These are phyloP conservation scores for Embiotoca jacksoni DNA, from an alignment of 2,113 vertebrate species.

Conservation along the genomic window DNA sequence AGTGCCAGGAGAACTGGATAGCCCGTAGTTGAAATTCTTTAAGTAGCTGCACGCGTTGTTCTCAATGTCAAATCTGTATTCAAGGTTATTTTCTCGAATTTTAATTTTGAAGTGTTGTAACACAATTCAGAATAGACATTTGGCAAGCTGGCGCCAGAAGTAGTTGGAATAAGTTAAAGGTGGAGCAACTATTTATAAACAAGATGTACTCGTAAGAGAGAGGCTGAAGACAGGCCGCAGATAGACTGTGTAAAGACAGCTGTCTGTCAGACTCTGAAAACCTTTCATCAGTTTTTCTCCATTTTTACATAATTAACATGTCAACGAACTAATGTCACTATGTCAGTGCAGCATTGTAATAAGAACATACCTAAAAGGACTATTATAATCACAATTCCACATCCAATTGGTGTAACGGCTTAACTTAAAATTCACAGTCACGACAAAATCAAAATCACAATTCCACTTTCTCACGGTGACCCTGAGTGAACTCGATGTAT, in stretches of 20 bases:
- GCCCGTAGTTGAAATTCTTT: constrained; percentile 4
- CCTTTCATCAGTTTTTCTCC: background rate
- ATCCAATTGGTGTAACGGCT: too few species aligned
- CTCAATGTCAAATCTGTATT: constrained; percentile 3
- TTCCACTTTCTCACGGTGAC: too few species aligned
- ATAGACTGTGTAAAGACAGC: background rate
- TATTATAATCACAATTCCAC: too few species aligned
- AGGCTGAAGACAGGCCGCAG: too few species aligned
- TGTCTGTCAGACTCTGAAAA: background rate
- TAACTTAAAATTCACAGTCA: too few species aligned
- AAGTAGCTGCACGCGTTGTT: background rate
- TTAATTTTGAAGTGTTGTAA: constrained; percentile 22
- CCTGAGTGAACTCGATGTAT: too few species aligned
- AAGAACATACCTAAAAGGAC: too few species aligned
- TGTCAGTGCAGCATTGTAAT: too few species aligned
- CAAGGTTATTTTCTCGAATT: constrained; percentile 46
- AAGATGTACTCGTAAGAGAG: background rate
- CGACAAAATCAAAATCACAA: too few species aligned
- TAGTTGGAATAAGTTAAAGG: constrained; percentile 3
- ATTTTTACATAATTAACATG: too few species aligned
- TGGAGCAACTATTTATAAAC: constrained; percentile 26
- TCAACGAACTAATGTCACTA: too few species aligned
- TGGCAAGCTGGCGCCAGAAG: constrained; percentile 4
- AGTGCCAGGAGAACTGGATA: background rate
- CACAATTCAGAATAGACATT: constrained; percentile 13